Evolutionary conservation across 2,888 invertebrate species (phyloP).

Genomic region (Dichetophora obliterata): DNA sequence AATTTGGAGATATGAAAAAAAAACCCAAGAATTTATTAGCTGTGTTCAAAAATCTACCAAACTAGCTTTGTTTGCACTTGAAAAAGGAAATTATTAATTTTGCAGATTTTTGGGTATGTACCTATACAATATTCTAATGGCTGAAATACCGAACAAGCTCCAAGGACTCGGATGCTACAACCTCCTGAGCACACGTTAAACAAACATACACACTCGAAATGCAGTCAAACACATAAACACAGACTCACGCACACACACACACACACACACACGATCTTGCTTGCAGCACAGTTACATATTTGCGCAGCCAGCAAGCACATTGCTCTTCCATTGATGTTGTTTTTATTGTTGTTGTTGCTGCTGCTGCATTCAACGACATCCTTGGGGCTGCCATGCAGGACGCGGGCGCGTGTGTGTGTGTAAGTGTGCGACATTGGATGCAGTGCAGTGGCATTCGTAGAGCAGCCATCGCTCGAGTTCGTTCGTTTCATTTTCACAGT

Average conservation of each 20-base stretch:
- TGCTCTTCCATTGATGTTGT: conserved; percentile 27
- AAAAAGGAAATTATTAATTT: too few species aligned
- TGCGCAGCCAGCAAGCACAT: conserved; percentile 35
- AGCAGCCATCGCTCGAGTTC: not conserved
- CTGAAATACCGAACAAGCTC: not conserved
- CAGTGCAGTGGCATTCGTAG: not conserved
- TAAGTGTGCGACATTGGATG: conserved; percentile 14
- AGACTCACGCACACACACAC: conserved; percentile 22
- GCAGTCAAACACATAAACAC: not conserved
- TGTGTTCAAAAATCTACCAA: too few species aligned
- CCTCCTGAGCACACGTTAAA: not conserved
- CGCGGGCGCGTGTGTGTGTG: conserved; percentile 39
- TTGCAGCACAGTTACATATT: conserved; percentile 33
- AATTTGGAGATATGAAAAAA: too few species aligned
- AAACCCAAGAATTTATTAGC: too few species aligned
- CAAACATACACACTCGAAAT: conserved; percentile 10
- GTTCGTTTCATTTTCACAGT: conserved; percentile 51
- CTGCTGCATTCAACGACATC: conserved; percentile 23
- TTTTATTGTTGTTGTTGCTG: not conserved
- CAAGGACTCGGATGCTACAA: not conserved
- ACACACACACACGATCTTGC: conserved; percentile 40
- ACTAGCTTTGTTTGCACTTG: too few species aligned
- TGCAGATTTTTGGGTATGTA: too few species aligned
- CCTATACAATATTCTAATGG: not conserved
- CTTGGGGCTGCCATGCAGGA: conserved; percentile 36